phyloP scores from a whole-genome alignment of 2,888 invertebrate species.

The Lypha dubia region DNA sequence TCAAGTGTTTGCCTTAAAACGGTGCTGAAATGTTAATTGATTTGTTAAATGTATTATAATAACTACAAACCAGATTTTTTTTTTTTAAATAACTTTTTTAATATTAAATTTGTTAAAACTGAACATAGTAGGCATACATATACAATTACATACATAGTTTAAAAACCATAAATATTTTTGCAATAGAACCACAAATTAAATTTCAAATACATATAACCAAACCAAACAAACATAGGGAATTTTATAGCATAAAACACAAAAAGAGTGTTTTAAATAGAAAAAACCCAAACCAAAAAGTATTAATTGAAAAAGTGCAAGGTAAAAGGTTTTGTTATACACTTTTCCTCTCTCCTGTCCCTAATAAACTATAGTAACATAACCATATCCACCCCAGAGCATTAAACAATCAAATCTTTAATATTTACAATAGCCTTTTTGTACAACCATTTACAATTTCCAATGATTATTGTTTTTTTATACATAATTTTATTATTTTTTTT shows the following conservation, averaged over 20 bases:
- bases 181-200: conserved; percentile 57
- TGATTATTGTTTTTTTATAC: conserved; percentile 68
- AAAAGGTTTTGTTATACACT: conserved; percentile 34
- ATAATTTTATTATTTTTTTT: too few species aligned
- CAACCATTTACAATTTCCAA: conserved; percentile 63
- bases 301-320: conserved; percentile 14
- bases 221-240: conserved; percentile 34
- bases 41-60: conserved; percentile 71
- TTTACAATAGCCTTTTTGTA: conserved; percentile 79
- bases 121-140: background rate
- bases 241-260: conserved; percentile 8
- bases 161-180: conserved; percentile 26
- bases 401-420: conserved; percentile 79
- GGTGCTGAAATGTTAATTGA: conserved; percentile 83
- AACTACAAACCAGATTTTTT: conserved; percentile 50
- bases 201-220: conserved; percentile 25
- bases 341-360: background rate
- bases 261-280: background rate
- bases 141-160: conserved; percentile 7
- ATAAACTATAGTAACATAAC: conserved; percentile 64
- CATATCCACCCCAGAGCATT: conserved; percentile 77
- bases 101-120: conserved; percentile 46
- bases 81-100: conserved; percentile 63
- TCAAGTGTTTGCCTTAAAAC: conserved; percentile 81
- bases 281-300: conserved; percentile 46